phyloP scores from a whole-genome alignment of 2,113 vertebrate genomes.

The Pyxicephalus adspersus region DNA sequence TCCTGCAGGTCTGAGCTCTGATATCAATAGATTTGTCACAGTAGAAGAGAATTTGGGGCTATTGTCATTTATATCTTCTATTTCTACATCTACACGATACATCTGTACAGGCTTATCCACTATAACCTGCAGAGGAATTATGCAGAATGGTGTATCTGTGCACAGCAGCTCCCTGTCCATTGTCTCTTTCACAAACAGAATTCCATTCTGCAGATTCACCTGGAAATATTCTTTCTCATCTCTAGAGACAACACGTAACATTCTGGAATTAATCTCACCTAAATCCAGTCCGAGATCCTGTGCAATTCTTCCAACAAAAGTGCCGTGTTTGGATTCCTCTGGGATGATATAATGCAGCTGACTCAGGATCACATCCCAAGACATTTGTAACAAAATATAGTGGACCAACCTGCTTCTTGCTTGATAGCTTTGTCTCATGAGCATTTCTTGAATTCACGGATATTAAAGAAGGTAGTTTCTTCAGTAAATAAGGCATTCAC shows the following conservation, averaged over 20 bases:
- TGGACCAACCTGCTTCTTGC: neutral
- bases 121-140: no score
- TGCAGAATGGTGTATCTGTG: no score
- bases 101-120: no score
- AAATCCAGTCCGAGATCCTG: constrained; percentile 71
- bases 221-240: constrained; percentile 70
- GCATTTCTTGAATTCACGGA: constrained; percentile 1
- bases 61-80: constrained; percentile 65
- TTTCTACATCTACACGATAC: no score
- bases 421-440: neutral
- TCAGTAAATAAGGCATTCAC: neutral
- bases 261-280: constrained; percentile 64
- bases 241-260: constrained; percentile 71
- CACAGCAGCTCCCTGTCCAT: no score
- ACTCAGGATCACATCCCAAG: constrained; percentile 68
- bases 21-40: constrained; percentile 48
- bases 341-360: no score
- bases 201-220: constrained; percentile 76
- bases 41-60: constrained; percentile 69
- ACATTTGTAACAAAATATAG: constrained; percentile 60
- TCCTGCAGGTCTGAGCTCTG: constrained; percentile 48
- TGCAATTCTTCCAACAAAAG: constrained; percentile 69
- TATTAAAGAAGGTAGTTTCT: neutral
- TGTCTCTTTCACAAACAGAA: constrained; percentile 64
- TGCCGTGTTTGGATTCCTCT: constrained; percentile 57